These are phyloP conservation scores for Alligator sinensis DNA, from an alignment of 2,113 vertebrate genomes.

Conservation along the genomic window DNA sequence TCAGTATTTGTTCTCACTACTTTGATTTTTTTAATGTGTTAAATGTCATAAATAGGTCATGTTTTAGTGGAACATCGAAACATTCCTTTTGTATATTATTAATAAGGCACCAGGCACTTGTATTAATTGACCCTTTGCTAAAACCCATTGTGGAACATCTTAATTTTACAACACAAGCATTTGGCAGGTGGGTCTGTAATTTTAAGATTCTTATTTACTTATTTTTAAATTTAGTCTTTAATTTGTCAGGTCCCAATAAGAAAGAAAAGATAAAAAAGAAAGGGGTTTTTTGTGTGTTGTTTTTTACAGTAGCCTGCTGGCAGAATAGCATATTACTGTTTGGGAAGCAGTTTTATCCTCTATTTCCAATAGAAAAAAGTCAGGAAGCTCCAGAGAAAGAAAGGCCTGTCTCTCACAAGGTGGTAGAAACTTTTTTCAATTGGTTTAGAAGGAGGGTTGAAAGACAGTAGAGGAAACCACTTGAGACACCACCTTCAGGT, in stretches of 20 bases:
- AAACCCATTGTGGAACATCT: neutral
- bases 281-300: neutral
- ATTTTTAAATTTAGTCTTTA: neutral
- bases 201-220: conserved; percentile 3
- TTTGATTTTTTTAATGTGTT: conserved; percentile 2
- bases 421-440: conserved; percentile 28
- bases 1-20: neutral
- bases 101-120: neutral
- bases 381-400: conserved; percentile 42
- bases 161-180: neutral
- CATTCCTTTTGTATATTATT: neutral
- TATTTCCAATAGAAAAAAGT: conserved; percentile 50
- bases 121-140: neutral
- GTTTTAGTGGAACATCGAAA: neutral
- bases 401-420: conserved; percentile 43
- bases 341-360: conserved; percentile 61
- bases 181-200: neutral
- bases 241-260: neutral
- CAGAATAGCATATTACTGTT: conserved; percentile 67
- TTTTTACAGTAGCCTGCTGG: conserved; percentile 22
- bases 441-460: neutral
- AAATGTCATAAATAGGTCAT: neutral
- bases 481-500: conserved; percentile 1
- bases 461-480: conserved; percentile 2
- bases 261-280: neutral